phyloP scores from a whole-genome alignment of 1,140 invertebrate genomes.

The Euwallacea fornicatus region DNA sequence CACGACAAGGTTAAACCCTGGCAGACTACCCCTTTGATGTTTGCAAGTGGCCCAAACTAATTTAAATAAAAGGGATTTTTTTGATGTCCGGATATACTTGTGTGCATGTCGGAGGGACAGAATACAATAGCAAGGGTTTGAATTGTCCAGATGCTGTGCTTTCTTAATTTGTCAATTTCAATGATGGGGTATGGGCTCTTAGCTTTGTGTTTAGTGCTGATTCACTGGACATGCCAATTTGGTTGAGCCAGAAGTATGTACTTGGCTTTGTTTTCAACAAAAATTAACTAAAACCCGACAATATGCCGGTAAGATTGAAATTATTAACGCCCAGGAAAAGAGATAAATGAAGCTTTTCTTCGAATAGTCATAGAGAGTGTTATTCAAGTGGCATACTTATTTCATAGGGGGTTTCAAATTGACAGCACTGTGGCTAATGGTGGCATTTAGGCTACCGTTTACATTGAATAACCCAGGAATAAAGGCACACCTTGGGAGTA shows the following conservation, averaged over 20 bases:
- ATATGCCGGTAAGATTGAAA: too few relatives aligned
- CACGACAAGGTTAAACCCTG: neutral
- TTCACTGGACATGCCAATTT: slow-evolving; percentile 25
- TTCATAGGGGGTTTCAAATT: neutral
- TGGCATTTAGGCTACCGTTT: neutral
- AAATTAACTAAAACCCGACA: too few relatives aligned
- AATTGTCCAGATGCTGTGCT: slow-evolving; percentile 24
- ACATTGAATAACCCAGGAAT: neutral
- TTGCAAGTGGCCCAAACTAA: slow-evolving; percentile 28
- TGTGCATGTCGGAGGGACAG: slow-evolving; percentile 3
- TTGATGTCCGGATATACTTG: slow-evolving; percentile 29
- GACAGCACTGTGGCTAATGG: slow-evolving; percentile 1
- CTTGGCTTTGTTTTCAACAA: too few relatives aligned
- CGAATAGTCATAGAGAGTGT: neutral
- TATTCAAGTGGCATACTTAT: neutral
- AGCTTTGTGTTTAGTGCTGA: neutral
- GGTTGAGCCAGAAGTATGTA: slow-evolving; percentile 1
- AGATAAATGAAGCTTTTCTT: neutral
- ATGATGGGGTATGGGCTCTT: slow-evolving; percentile 11
- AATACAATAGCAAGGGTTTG: slow-evolving; percentile 30
- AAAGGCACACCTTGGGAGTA: neutral
- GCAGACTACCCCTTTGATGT: slow-evolving; percentile 20
- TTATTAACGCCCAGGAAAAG: neutral
- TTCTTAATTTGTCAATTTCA: slow-evolving; percentile 31
- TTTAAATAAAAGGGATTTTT: slow-evolving; percentile 36